Base-by-base conservation (phyloP, 2,888 invertebrate genomes). In the Cylindroiulus punctatus region DNA sequence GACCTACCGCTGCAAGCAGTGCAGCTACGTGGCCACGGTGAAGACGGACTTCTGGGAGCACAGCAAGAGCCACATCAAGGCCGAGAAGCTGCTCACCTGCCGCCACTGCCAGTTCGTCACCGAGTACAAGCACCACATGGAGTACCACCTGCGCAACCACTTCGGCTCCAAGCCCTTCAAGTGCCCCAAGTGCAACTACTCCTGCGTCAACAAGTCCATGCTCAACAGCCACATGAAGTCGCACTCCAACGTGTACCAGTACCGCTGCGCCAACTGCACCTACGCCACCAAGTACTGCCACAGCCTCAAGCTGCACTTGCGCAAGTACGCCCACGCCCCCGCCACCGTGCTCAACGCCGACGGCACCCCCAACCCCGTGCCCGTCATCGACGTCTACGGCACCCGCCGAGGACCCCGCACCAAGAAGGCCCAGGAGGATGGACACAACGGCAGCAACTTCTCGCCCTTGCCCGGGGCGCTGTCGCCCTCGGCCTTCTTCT, bases 191-290 rank as follows among this genome's bases (percentile, higher is more conserved):
- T 99, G 98, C 91, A 93, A 93, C 26, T 97, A 97, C 90, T 93
- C 94, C 0, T 98, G 98, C 90, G 98, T 98, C n/a, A 98, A 98
- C 92, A 98, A 98, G 91, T 98, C 98, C 0, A 99, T 99, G 99
- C 93, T 99, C 86, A 99, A 98, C 91, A 98, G 98, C 0, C 99
- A 99, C 90, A 93, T 98, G 90, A 99, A 99, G 90, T 97, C 97
- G 0, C 99, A 99, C 91, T 92, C 92, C 12, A 95, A 95, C 88
- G 93, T 98, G 0, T 98, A 98, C 90, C 97, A 97, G 90, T 98
- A 97, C 91, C 93, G 96, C 57, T 99, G 99, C 90, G 93, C 95
- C 0, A 95, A 98, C 90, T 99, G 99, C 91, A 94, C 95, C 86
- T 99, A 99, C 90, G 97, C 96, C 10, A 98, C 98, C 32, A 99